Percentiles rank a stretch among this genome's conserved stretches.
phyloP scores from a whole-genome alignment of 2,797 vertebrate genomes.

The Nasua narica region DNA sequence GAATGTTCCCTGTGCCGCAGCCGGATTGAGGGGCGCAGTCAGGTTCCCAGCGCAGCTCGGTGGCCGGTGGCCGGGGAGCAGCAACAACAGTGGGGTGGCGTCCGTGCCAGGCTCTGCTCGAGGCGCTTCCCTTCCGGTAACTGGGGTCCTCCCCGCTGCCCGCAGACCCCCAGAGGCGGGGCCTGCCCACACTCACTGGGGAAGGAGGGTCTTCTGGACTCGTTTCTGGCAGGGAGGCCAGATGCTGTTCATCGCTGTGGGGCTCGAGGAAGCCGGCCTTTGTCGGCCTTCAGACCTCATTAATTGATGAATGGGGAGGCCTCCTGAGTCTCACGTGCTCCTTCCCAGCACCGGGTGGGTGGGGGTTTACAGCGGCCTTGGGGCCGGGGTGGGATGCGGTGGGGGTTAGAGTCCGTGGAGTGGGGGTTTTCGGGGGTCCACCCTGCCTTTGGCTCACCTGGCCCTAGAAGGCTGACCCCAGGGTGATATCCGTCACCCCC shows the following conservation, averaged over 20 bases:
- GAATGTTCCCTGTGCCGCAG: rapidly evolving
- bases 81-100: rapidly evolving
- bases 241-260: background rate
- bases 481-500: background rate
- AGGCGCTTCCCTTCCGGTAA: rapidly evolving
- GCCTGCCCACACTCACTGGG: background rate
- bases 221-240: background rate
- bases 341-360: background rate
- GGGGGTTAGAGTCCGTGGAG: background rate
- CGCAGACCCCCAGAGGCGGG: background rate
- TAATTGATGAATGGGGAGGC: background rate
- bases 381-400: background rate
- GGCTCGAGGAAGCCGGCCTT: background rate
- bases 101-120: background rate
- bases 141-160: background rate
- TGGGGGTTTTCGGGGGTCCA: rapidly evolving
- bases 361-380: background rate
- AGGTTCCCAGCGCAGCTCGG: background rate
- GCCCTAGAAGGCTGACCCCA: background rate
- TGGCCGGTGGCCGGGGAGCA: background rate
- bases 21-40: background rate
- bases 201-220: rapidly evolving
- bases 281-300: background rate
- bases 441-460: background rate
- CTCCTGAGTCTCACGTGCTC: background rate